A percentile compares a stretch with the other conserved stretches of the same genome.
Evolutionary conservation across 2,113 vertebrate genomes (phyloP).

Genomic region (Cnemophilus loriae): DNA sequence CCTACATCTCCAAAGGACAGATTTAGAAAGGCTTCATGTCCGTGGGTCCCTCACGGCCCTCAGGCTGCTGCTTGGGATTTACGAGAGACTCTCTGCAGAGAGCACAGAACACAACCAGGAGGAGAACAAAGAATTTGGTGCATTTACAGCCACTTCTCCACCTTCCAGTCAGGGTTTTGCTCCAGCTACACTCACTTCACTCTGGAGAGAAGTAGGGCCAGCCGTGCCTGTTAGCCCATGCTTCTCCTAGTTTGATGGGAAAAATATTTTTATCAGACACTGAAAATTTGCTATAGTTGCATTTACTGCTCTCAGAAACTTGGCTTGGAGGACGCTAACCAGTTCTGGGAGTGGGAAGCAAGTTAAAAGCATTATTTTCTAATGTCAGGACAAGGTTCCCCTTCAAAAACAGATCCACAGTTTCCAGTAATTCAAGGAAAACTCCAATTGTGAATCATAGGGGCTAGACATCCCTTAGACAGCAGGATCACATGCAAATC

Average conservation of each 20-base stretch:
- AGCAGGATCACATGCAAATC: background rate
- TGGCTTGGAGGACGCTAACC: background rate
- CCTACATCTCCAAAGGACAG: background rate
- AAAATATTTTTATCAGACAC: background rate
- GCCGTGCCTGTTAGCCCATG: background rate
- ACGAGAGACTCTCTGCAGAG: background rate
- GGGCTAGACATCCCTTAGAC: background rate
- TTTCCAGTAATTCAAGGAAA: background rate
- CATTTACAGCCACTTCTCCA: background rate
- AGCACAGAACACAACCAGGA: background rate
- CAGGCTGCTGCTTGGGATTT: background rate
- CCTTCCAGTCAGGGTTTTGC: background rate
- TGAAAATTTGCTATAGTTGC: background rate
- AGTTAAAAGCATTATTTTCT: background rate
- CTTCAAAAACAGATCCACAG: background rate
- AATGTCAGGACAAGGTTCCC: background rate
- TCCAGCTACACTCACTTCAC: background rate
- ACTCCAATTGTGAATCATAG: fast-evolving
- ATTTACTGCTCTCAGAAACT: background rate
- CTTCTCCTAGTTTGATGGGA: background rate
- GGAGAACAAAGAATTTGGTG: background rate
- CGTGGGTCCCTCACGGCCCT: background rate
- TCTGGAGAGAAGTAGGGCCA: fast-evolving
- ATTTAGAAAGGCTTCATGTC: background rate
- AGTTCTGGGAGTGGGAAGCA: fast-evolving